Evolutionary conservation across 1,140 invertebrate genomes (phyloP).

Genomic region (Pogonomyrmex barbatus): DNA sequence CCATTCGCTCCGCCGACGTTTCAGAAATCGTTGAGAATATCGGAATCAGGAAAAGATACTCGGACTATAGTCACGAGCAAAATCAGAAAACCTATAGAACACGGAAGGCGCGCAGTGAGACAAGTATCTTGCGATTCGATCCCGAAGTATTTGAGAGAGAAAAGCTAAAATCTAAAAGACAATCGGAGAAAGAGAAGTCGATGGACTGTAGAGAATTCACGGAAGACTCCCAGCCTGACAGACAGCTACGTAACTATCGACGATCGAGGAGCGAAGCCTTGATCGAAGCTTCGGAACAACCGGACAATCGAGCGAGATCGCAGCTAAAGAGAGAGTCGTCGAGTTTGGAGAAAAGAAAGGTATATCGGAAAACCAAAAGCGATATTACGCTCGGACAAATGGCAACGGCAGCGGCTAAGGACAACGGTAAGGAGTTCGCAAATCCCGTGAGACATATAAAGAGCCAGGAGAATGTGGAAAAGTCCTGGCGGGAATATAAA

Average conservation of each 20-base stretch:
- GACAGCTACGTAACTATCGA: constrained; percentile 38
- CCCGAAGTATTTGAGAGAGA: constrained; percentile 60
- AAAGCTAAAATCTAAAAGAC: constrained; percentile 4
- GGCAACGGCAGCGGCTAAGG: constrained; percentile 35
- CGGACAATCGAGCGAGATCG: constrained; percentile 18
- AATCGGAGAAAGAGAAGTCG: constrained; percentile 44
- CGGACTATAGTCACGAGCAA: constrained; percentile 58
- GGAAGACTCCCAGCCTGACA: constrained; percentile 27
- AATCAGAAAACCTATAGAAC: constrained; percentile 70
- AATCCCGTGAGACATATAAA: constrained; percentile 70
- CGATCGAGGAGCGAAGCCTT: constrained; percentile 68
- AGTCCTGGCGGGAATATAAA: constrained; percentile 82
- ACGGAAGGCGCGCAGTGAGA: constrained; percentile 80
- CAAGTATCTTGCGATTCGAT: constrained; percentile 71
- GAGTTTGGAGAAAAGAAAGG: constrained; percentile 70
- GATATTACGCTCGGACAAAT: constrained; percentile 76
- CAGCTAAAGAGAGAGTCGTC: constrained; percentile 56
- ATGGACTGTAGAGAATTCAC: background rate
- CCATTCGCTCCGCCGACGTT: background rate
- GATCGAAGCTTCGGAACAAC: constrained; percentile 36
- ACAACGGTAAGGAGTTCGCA: constrained; percentile 69
- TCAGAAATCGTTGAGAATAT: background rate
- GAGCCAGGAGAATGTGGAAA: constrained; percentile 78
- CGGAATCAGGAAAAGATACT: constrained; percentile 71
- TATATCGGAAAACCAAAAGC: constrained; percentile 82